Evolutionary conservation across 2,888 invertebrate species (phyloP).

Genomic region (Erebia epiphron): DNA sequence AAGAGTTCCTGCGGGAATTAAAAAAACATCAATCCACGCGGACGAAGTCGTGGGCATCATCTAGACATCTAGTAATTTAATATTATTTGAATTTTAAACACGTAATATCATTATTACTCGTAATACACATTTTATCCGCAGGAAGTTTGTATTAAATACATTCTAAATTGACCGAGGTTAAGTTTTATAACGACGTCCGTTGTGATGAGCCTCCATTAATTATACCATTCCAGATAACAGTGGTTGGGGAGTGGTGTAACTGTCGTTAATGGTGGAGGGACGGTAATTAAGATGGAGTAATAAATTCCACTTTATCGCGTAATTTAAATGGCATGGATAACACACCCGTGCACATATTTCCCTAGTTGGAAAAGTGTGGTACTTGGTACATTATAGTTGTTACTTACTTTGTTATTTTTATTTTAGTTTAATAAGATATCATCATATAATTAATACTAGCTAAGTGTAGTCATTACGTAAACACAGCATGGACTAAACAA

Average conservation of each 20-base stretch:
- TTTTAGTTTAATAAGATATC: too few relatives aligned
- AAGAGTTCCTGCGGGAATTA: too few relatives aligned
- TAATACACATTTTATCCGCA: neutral
- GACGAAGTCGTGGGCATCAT: too few relatives aligned
- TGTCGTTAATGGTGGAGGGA: slow-evolving; percentile 22
- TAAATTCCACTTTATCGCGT: slow-evolving; percentile 22
- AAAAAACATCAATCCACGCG: too few relatives aligned
- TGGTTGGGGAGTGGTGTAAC: slow-evolving; percentile 3
- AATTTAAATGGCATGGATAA: slow-evolving; percentile 10
- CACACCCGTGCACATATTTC: slow-evolving; percentile 6
- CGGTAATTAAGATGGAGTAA: slow-evolving; percentile 22
- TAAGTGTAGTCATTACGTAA: too few relatives aligned
- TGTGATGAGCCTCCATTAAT: slow-evolving; percentile 11
- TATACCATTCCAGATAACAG: slow-evolving; percentile 16
- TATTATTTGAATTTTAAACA: too few relatives aligned
- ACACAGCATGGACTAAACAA: too few relatives aligned
- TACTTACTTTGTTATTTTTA: too few relatives aligned
- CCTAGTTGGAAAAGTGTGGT: neutral
- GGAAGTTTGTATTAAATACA: neutral
- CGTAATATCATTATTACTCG: too few relatives aligned
- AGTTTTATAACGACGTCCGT: slow-evolving; percentile 9
- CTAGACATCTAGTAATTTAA: too few relatives aligned
- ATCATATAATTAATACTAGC: too few relatives aligned
- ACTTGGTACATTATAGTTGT: neutral
- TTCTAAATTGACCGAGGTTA: neutral